Percentiles rank a stretch among this genome's conserved stretches.
phyloP scores from a whole-genome alignment of 2,888 invertebrate genomes.

The Phania funesta region DNA sequence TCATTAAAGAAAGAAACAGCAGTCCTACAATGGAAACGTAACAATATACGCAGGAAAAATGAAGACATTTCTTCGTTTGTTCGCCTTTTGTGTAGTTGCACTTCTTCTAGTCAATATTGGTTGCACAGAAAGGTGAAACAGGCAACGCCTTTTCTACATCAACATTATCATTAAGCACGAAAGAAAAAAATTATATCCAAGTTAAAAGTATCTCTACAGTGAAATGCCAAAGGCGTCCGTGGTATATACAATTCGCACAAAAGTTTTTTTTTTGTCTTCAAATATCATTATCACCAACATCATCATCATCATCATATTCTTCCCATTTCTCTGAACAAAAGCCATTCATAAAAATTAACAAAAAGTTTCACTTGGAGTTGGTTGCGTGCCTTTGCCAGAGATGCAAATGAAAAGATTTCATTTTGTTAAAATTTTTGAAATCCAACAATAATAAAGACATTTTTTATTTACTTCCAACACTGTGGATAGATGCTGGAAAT shows the following conservation, averaged over 20 bases:
- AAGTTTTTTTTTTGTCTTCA: slow-evolving; percentile 2
- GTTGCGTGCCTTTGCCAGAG: neutral
- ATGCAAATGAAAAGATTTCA: slow-evolving; percentile 55
- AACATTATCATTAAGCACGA: slow-evolving; percentile 38
- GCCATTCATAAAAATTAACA: slow-evolving; percentile 53
- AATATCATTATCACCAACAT: neutral
- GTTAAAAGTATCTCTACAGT: slow-evolving; percentile 45
- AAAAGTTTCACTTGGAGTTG: neutral
- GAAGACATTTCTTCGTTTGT: slow-evolving; percentile 51
- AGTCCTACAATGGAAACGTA: slow-evolving; percentile 7
- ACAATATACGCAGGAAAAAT: slow-evolving; percentile 24
- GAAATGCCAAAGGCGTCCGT: slow-evolving; percentile 60
- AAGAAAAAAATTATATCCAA: slow-evolving; percentile 13
- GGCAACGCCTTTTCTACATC: slow-evolving; percentile 61
- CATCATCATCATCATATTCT: neutral
- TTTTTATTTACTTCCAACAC: slow-evolving; percentile 23
- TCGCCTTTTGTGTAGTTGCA: slow-evolving; percentile 17
- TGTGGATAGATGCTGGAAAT: slow-evolving; percentile 7
- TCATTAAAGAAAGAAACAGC: slow-evolving; percentile 45
- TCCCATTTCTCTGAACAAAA: slow-evolving; percentile 39
- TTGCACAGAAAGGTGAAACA: slow-evolving; percentile 63
- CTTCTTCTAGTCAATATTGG: slow-evolving; percentile 55
- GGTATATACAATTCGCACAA: slow-evolving; percentile 47
- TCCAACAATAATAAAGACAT: slow-evolving; percentile 50
- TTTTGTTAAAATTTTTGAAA: slow-evolving; percentile 21